Evolutionary conservation across 2,888 invertebrate genomes (phyloP), one percentile per base, ranked within the genome.

Genomic region (Amiota mariae): DNA sequence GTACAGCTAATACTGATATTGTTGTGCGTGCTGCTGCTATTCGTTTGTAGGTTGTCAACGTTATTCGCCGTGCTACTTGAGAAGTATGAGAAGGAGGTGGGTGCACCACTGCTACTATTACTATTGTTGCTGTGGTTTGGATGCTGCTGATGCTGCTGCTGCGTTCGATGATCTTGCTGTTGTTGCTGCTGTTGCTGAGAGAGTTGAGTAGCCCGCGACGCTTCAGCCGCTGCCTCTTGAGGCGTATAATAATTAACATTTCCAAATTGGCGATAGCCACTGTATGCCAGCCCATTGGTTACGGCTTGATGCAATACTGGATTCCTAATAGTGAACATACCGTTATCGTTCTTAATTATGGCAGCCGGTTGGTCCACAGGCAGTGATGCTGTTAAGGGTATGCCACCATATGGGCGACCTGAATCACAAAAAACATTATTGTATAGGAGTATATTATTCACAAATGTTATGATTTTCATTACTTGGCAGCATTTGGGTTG

Each of bases 291-390:
- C 2, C 89, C 88, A 76, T 88, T 88, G 10, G 90, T 89, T 0
- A 89, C 89, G 9, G 89, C 89, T 71, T 89, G 89, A 76, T 90
- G 90, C 70, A 90, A 73, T 11, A 90, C 90, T 0, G 95, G 95
- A 89, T 95, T 95, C 12, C 96, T 91, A 70, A 96, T 96, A 0
- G 96, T 96, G 75, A 95, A 96, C 95, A 96, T 96, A 11, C 95
- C 95, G 82, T 94, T 93, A 76, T 93, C 94, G 78, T 93, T 93
- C 80, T 93, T 93, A 80, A 93, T 93, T 77, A 94, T 94, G 4
- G 93, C 92, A 3, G 93, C 93, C 70, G 93, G 93, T 73, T 92
- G 92, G 76, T 90, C 90, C 82, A 89, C 90, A 36, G 87, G 81
- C 72, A 88, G 78, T 24, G 87, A 76, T n/a, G 87, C 82, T 2